Base-by-base conservation (phyloP, 2,888 invertebrate genomes). In the Temnothorax unifasciatus region DNA sequence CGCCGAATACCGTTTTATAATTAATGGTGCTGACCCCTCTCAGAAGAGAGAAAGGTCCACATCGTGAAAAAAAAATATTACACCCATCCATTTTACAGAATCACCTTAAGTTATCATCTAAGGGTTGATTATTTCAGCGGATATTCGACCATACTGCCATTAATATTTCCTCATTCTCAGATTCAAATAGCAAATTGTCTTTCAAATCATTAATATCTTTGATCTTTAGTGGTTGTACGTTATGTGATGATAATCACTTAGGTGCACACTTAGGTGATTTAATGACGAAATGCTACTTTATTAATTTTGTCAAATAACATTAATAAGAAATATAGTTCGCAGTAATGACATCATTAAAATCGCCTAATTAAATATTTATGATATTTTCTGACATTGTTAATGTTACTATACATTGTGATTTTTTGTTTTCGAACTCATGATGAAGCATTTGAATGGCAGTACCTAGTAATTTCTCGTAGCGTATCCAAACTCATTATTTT, bases 1-100 rank as follows among this genome's bases (percentile, higher is more conserved):
- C 86, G 88, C 90, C 87, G 90, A 91, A 90, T 89, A 90, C 92
- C 90, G 89, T 91, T 92, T 91, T 88, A 91, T 86, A 92, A 93
- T 93, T 92, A 92, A 93, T 91, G 91, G 89, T 87, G 86, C 85
- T 87, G 91, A 41, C 89, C 92, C 88, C 88, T 57, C 66, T 47
- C 85, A n/a, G 47, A 34, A 3, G 15, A 66, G 64, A 54, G 34
- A 29, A 15, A 87, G 85, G 66, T 86, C 54, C 44, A 44, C 73
- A 34, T 73, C 4, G 57, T 57, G 57, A 47, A 71, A 73, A 76
- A 66, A 79, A 79, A 47, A 34, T 71, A 79, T 57, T 79, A 44
- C 73, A 69, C 57, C 29, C 79, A 79, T 79, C 44, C 18, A 79
- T 79, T 79, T 71, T 25, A 21, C 34, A 47, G n/a, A 73, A 79